Conservation (phyloP, 92 coral and sea anemone species). For the Diadumene lineata region DNA sequence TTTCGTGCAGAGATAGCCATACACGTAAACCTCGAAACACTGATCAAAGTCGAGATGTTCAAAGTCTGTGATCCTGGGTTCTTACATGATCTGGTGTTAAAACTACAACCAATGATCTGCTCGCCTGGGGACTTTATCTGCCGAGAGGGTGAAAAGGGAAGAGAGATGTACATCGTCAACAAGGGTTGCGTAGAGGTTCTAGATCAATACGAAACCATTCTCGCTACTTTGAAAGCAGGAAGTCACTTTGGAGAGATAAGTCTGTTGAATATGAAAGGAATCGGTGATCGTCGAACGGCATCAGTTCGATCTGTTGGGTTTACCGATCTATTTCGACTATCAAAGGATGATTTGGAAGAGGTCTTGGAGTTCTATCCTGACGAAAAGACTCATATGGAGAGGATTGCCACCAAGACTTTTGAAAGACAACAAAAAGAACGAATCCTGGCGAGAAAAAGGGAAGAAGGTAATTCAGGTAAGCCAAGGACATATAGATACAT, state of each 20-base stretch:
- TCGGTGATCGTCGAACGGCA: conserved; percentile 96
- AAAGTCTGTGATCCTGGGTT: conserved; percentile 92
- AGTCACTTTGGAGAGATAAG: conserved; percentile 97
- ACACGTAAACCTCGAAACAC: conserved; percentile 87
- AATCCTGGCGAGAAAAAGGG: conserved; percentile 25
- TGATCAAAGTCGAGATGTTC: conserved; percentile 92
- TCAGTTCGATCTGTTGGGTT: conserved; percentile 93
- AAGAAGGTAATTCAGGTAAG: conserved; percentile 27
- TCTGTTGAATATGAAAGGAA: conserved; percentile 83
- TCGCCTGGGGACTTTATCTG: conserved; percentile 93
- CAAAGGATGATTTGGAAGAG: conserved; percentile 85
- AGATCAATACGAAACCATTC: conserved; percentile 68
- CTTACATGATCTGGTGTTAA: conserved; percentile 82
- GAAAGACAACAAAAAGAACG: conserved; percentile 74
- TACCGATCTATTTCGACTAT: conserved; percentile 91
- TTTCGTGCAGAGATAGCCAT: conserved; percentile 90
- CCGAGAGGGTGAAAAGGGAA: conserved; percentile 89
- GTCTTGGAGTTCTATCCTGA: conserved; percentile 85
- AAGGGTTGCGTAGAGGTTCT: conserved; percentile 82
- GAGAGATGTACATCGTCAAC: conserved; percentile 94
- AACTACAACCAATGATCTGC: conserved; percentile 76
- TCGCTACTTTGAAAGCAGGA: conserved; percentile 86
- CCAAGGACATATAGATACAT: too few species aligned
- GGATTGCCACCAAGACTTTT: conserved; percentile 78
- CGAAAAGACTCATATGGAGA: conserved; percentile 74